Conservation (phyloP, 2,113 vertebrate genomes). For the Steatornis caripensis region DNA sequence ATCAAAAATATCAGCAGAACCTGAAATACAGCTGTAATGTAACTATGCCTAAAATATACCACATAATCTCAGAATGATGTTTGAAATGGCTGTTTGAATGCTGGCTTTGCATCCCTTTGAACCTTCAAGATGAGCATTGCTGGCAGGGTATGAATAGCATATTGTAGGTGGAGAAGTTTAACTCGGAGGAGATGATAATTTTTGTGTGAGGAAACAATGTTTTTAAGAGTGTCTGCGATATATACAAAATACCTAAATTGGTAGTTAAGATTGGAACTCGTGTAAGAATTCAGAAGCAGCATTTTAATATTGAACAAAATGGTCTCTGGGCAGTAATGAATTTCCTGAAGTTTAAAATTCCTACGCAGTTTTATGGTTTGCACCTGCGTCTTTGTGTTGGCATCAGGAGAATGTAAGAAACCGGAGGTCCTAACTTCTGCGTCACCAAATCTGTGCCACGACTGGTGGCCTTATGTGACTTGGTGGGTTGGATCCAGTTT, state of each 20-base stretch:
- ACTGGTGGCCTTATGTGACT: background rate
- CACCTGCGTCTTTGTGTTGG: constrained; percentile 1
- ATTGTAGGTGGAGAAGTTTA: background rate
- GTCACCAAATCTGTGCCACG: background rate
- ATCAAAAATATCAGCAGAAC: background rate
- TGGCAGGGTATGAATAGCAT: background rate
- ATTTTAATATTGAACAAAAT: background rate
- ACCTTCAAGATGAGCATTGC: background rate
- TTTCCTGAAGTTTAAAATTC: background rate
- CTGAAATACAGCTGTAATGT: background rate
- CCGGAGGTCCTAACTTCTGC: background rate
- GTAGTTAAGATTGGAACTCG: background rate
- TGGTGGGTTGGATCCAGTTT: background rate
- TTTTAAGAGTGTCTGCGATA: background rate
- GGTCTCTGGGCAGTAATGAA: background rate
- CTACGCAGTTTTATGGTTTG: background rate
- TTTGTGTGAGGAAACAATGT: background rate
- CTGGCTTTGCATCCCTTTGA: background rate
- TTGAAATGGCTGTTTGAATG: background rate
- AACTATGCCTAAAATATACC: background rate
- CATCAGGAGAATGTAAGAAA: background rate
- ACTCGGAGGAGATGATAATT: background rate
- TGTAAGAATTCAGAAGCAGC: background rate
- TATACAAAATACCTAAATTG: background rate
- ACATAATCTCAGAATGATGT: background rate